phyloP scores from a whole-genome alignment of 2,797 vertebrate species.

The Paedocypris micromegethes region DNA sequence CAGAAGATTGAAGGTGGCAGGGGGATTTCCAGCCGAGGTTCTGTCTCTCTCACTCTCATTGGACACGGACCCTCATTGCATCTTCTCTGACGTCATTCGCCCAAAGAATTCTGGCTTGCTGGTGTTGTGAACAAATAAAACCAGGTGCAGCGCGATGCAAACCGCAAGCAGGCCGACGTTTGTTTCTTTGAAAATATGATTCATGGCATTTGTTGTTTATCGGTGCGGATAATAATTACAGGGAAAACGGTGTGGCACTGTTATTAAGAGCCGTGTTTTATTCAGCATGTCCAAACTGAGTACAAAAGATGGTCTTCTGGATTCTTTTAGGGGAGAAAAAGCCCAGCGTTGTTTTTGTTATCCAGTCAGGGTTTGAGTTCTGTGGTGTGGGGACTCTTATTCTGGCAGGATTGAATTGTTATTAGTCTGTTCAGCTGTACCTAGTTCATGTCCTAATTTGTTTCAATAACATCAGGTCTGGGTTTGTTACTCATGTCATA shows the following conservation, averaged over 20 bases:
- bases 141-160: conserved; percentile 24
- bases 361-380: no score
- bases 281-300: conserved; percentile 12
- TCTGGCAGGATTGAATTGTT: no score
- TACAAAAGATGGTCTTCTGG: conserved; percentile 17
- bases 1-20: not conserved
- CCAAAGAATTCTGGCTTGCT: conserved; percentile 42
- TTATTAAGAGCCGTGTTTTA: conserved; percentile 26
- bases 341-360: no score
- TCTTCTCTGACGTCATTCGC: conserved; percentile 34
- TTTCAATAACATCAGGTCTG: no score
- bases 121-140: conserved; percentile 38
- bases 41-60: conserved; percentile 38
- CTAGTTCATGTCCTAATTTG: no score
- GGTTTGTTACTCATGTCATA: no score
- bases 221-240: conserved; percentile 27
- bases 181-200: conserved; percentile 24
- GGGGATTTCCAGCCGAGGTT: conserved; percentile 56
- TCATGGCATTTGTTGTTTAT: conserved; percentile 34
- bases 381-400: no score
- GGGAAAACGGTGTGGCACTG: conserved; percentile 15
- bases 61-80: conserved; percentile 47
- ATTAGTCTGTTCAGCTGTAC: no score
- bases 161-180: conserved; percentile 40
- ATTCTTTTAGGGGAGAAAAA: not conserved